These are phyloP conservation scores for Manacus vitellinus DNA, from an alignment of 2,113 vertebrate genomes.

Conservation along the genomic window DNA sequence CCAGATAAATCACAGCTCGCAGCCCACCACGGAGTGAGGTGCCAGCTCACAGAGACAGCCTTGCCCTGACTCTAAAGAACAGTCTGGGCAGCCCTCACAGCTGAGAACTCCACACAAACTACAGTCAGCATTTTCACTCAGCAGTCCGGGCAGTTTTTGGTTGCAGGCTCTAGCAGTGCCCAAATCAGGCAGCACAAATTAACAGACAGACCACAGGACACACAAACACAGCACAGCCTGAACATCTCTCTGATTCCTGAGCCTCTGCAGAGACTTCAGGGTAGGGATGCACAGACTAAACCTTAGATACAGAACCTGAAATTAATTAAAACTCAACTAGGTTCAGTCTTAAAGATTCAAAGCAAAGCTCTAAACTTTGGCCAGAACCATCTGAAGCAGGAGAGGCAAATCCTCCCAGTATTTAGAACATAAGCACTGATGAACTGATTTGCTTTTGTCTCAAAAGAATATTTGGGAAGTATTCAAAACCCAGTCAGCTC, in stretches of 20 bases:
- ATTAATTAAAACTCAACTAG: not conserved
- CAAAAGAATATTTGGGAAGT: not conserved
- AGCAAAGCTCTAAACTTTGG: not conserved
- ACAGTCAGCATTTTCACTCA: not conserved
- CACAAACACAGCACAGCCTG: not conserved
- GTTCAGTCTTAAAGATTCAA: not conserved
- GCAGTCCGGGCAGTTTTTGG: not conserved
- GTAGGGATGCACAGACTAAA: not conserved
- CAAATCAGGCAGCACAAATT: not conserved
- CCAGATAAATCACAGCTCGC: not conserved
- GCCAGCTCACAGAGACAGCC: not conserved
- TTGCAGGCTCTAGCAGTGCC: not conserved
- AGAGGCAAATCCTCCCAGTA: not conserved
- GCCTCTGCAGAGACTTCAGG: not conserved
- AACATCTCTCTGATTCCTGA: not conserved
- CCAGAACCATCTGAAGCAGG: not conserved
- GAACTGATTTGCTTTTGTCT: conserved; percentile 17
- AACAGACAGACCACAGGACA: not conserved
- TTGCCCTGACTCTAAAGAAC: not conserved
- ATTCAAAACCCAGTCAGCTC: conserved; percentile 15
- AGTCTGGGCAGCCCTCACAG: not conserved
- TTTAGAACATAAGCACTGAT: not conserved
- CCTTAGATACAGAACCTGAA: not conserved
- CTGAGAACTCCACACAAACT: not conserved
- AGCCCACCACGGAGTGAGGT: not conserved